Conservation (phyloP, 1,140 invertebrate species). For the Laupala kohalensis region DNA sequence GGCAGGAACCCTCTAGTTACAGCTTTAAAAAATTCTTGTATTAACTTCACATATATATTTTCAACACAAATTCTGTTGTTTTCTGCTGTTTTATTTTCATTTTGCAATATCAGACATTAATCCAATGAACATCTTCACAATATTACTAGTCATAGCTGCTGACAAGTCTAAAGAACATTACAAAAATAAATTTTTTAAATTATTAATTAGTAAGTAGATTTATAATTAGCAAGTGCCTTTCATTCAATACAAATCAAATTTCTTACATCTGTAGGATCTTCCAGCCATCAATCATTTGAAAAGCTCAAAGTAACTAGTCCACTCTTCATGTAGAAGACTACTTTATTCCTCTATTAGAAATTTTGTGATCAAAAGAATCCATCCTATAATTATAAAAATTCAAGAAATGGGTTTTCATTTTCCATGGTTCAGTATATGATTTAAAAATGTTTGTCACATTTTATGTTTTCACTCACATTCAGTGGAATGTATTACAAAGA, state of each 20-base stretch:
- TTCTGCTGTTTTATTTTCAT: not conserved
- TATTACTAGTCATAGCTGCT: not conserved
- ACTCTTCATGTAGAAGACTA: too few species aligned
- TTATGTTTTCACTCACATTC: too few species aligned
- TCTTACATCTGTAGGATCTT: too few species aligned
- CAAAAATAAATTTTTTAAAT: not conserved
- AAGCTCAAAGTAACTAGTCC: too few species aligned
- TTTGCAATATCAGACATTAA: not conserved
- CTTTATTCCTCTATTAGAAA: too few species aligned
- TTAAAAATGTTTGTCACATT: too few species aligned
- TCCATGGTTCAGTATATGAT: too few species aligned
- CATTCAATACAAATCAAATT: not conserved
- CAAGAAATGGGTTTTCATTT: too few species aligned
- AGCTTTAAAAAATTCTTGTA: not conserved
- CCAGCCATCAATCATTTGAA: too few species aligned
- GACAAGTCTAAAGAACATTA: not conserved
- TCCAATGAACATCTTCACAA: not conserved
- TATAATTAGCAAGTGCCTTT: not conserved
- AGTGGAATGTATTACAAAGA: too few species aligned
- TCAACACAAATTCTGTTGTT: not conserved
- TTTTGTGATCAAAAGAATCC: too few species aligned
- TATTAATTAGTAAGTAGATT: not conserved
- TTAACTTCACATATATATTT: not conserved
- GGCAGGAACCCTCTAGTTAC: not conserved
- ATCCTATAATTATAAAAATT: too few species aligned